Evolutionary conservation across 2,888 invertebrate genomes (phyloP).

Genomic region (Zele albiditarsus): DNA sequence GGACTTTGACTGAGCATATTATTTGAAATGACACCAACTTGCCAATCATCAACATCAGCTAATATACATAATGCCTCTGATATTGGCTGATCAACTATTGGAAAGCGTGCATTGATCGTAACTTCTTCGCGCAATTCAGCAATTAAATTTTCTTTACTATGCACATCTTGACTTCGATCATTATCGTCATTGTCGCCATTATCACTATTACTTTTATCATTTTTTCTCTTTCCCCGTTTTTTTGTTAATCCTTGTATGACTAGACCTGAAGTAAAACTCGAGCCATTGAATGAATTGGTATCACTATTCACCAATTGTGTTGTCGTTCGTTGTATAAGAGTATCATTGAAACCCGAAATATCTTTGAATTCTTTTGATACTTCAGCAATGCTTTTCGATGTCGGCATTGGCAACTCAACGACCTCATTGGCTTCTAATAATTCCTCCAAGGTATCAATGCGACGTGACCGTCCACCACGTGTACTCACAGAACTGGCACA

Average conservation of each 20-base stretch:
- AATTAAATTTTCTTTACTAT: conserved; percentile 60
- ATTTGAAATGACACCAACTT: conserved; percentile 70
- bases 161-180: neutral
- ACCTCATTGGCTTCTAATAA: conserved; percentile 70
- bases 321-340: conserved; percentile 57
- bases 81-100: conserved; percentile 79
- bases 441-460: conserved; percentile 65
- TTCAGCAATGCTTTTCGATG: conserved; percentile 55
- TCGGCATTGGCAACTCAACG: conserved; percentile 78
- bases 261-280: conserved; percentile 74
- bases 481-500: conserved; percentile 57
- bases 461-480: conserved; percentile 52
- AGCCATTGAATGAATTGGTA: conserved; percentile 46
- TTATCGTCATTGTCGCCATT: conserved; percentile 35
- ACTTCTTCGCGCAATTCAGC: conserved; percentile 66
- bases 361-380: conserved; percentile 48
- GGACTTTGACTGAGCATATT: conserved; percentile 62
- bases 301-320: conserved; percentile 38
- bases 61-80: conserved; percentile 88
- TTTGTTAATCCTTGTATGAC: conserved; percentile 79
- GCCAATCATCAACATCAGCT: conserved; percentile 88
- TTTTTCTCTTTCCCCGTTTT: conserved; percentile 56
- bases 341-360: conserved; percentile 63
- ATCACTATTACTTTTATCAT: conserved; percentile 42
- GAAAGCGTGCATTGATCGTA: conserved; percentile 62